Base-by-base conservation (phyloP, 2,113 vertebrate species). In the Gallinago paraguaiae region DNA sequence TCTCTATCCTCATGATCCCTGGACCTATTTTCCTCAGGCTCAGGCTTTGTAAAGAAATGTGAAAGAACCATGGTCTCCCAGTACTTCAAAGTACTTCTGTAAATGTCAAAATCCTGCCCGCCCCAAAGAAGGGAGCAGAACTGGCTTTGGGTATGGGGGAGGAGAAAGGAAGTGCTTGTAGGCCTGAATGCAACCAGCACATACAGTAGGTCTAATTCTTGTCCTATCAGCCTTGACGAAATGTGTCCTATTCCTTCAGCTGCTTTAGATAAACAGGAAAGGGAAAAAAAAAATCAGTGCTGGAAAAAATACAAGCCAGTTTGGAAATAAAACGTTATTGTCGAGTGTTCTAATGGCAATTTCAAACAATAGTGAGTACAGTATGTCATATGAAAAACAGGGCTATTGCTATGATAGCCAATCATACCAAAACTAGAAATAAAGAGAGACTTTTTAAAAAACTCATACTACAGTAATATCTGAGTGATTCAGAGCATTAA, bases 231-330 rank as follows among this genome's bases (percentile, higher is more conserved):
- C 86, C 77, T 94, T 97, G 97, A 96, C 80, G 69, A 59, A n/a
- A 67, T 68, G 77, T 85, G 88, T 95, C 75, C 90, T 91, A 93
- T 96, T 97, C 96, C 97, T 95, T 97, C 91, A 96, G 79, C 90
- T 93, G 92, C 86, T 94, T 97, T 84, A 96, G 93, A 97, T 97
- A 98, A 98, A 98, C 93, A 98, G 96, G 96, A 97, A 98, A 96
- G 78, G 88, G 89, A 95, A 88, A 91, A 97, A 97, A 95, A 91
- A 96, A 97, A 95, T 92, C 94, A 94, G 94, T 69, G 85, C 89
- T 96, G 93, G 77, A 96, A 96, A 95, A 97, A 96, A 86, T 92
- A 96, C 56, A 85, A 86, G 76, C 57, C 69, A 48, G 39, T 82
- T 95, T n/a, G 72, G 96, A 97, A 98, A 97, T 93, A 90, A 97